Percentiles rank a stretch among this genome's conserved stretches.
These are phyloP conservation scores for Ectobius pallidus DNA, from an alignment of 2,888 invertebrate species.

Conservation along the genomic window DNA sequence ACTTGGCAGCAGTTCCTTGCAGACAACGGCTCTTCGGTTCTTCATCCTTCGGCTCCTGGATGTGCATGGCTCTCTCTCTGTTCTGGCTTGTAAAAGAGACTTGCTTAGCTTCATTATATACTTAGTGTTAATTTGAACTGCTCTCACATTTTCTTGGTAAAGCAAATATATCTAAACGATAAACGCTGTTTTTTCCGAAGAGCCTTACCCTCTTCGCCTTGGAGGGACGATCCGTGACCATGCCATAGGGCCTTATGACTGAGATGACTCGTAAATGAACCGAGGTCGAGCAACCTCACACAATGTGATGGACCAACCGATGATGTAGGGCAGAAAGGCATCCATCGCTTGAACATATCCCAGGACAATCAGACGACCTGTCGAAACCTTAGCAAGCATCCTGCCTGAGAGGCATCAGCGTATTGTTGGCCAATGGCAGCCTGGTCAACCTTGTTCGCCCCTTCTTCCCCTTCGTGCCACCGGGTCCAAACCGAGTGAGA, in stretches of 20 bases:
- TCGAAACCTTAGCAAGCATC: slow-evolving; percentile 34
- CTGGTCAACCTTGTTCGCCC: slow-evolving; percentile 30
- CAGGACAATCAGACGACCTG: slow-evolving; percentile 32
- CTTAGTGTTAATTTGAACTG: slow-evolving; percentile 19
- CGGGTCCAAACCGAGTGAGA: slow-evolving; percentile 29
- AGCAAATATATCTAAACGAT: slow-evolving; percentile 40
- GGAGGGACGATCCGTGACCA: slow-evolving; percentile 51
- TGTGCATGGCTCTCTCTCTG: slow-evolving; percentile 6
- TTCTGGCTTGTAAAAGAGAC: too few relatives aligned
- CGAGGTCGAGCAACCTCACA: slow-evolving; percentile 39
- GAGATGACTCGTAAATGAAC: slow-evolving; percentile 38
- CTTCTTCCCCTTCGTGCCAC: slow-evolving; percentile 35
- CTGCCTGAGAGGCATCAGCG: slow-evolving; percentile 33
- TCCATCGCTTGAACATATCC: slow-evolving; percentile 38
- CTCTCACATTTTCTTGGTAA: slow-evolving; percentile 29
- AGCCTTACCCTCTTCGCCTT: slow-evolving; percentile 57
- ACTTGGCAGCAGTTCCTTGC: neutral
- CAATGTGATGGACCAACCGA: slow-evolving; percentile 41
- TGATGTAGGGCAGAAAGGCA: slow-evolving; percentile 40
- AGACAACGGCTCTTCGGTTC: neutral
- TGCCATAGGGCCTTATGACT: slow-evolving; percentile 54
- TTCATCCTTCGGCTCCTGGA: too few relatives aligned
- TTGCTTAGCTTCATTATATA: slow-evolving; percentile 10
- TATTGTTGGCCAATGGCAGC: slow-evolving; percentile 38
- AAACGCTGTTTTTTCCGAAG: slow-evolving; percentile 56